These are phyloP conservation scores for Platysternon megacephalum DNA, from an alignment of 2,113 vertebrate species.

Conservation along the genomic window DNA sequence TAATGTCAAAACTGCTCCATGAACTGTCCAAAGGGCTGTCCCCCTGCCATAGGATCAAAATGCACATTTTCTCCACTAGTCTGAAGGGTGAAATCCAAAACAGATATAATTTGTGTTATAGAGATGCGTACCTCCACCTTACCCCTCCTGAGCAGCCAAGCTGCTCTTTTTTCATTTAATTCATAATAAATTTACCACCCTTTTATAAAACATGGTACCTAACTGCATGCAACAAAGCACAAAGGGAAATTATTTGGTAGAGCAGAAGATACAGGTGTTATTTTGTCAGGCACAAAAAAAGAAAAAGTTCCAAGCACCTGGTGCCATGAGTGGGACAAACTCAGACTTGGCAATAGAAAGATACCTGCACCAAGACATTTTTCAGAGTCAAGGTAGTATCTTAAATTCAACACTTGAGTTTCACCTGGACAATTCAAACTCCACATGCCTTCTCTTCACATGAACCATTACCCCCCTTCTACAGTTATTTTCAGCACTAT, in stretches of 20 bases:
- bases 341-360: neutral
- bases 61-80: fast-evolving
- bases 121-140: neutral
- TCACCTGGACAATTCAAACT: neutral
- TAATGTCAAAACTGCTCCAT: fast-evolving
- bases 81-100: neutral
- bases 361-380: neutral
- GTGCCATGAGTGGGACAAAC: neutral
- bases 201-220: neutral
- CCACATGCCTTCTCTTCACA: neutral
- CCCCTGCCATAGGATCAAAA: neutral
- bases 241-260: neutral
- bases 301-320: neutral
- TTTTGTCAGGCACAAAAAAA: neutral
- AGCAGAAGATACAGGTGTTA: neutral
- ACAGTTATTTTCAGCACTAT: neutral
- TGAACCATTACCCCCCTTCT: neutral
- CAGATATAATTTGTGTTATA: neutral
- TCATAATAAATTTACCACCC: neutral
- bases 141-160: neutral
- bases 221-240: neutral
- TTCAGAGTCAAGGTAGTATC: neutral
- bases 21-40: neutral
- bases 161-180: neutral
- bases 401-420: neutral